These are phyloP conservation scores for Palloptera scutellata DNA, from an alignment of 2,888 invertebrate genomes.

Conservation along the genomic window DNA sequence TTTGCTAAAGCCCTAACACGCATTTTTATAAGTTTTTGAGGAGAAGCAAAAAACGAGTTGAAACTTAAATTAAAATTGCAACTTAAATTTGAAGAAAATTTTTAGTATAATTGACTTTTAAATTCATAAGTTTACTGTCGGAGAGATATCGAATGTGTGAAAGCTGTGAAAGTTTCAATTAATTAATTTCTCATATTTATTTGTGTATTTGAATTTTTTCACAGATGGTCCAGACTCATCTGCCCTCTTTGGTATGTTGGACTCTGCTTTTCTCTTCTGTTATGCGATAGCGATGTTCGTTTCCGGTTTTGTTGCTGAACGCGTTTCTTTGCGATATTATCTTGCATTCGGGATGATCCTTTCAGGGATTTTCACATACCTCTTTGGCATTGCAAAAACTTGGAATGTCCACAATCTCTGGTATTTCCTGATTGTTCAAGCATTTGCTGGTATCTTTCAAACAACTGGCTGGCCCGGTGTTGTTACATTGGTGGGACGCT, in stretches of 20 bases:
- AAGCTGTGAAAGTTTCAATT: neutral
- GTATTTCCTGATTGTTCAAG: conserved; percentile 88
- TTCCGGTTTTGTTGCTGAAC: conserved; percentile 90
- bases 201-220: conserved; percentile 40
- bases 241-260: conserved; percentile 83
- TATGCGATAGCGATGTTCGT: conserved; percentile 94
- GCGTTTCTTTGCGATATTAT: conserved; percentile 90
- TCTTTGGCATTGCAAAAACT: conserved; percentile 87
- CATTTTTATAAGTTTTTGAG: no score
- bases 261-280: conserved; percentile 89
- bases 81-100: neutral
- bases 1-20: no score
- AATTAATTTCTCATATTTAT: neutral
- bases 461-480: conserved; percentile 97
- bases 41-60: no score
- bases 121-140: neutral
- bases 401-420: conserved; percentile 81
- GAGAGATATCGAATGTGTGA: neutral
- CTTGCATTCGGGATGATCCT: conserved; percentile 89
- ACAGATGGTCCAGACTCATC: conserved; percentile 76
- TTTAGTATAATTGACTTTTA: neutral
- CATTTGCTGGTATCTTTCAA: conserved; percentile 85
- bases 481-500: conserved; percentile 90
- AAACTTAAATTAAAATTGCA: no score
- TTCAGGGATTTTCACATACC: conserved; percentile 84